Percentiles rank a stretch among this genome's conserved stretches.
These are phyloP conservation scores for Scelioninae gen. 2 DNA, from an alignment of 2,888 invertebrate species.

Conservation along the genomic window DNA sequence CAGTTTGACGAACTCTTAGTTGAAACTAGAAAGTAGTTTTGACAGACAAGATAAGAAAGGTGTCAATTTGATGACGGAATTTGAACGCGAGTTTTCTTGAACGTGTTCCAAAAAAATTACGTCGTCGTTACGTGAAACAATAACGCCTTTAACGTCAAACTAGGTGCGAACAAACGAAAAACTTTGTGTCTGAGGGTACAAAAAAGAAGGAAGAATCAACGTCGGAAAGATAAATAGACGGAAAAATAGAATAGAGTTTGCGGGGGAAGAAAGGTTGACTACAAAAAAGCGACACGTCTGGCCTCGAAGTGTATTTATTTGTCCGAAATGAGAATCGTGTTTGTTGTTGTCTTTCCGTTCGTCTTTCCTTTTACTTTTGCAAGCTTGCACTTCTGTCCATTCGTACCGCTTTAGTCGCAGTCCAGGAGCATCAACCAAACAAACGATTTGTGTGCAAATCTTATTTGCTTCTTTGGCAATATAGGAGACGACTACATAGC, in stretches of 20 bases:
- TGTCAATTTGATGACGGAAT: too few species aligned
- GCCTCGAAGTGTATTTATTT: conserved; percentile 60
- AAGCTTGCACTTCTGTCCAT: conserved; percentile 21
- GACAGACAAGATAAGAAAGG: too few species aligned
- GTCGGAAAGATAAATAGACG: conserved; percentile 11
- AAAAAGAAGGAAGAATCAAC: conserved; percentile 16
- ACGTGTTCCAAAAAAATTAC: conserved; percentile 32
- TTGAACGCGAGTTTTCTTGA: too few species aligned
- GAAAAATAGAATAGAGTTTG: conserved; percentile 27
- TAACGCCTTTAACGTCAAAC: conserved; percentile 9
- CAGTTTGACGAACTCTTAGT: too few species aligned
- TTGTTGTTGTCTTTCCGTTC: conserved; percentile 55
- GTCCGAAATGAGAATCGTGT: conserved; percentile 53
- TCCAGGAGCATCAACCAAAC: conserved; percentile 55
- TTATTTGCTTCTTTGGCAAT: conserved; percentile 61
- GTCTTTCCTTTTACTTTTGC: conserved; percentile 41
- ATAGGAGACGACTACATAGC: conserved; percentile 43
- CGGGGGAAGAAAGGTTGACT: conserved; percentile 14
- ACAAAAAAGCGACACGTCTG: conserved; percentile 59
- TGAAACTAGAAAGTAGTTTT: too few species aligned
- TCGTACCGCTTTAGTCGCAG: conserved; percentile 21
- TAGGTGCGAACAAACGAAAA: conserved; percentile 37
- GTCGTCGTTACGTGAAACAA: conserved; percentile 20
- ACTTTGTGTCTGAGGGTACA: conserved; percentile 12
- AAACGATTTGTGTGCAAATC: conserved; percentile 66